Conservation (phyloP, 2,797 vertebrate genomes). For the Meriones psammophilus region DNA sequence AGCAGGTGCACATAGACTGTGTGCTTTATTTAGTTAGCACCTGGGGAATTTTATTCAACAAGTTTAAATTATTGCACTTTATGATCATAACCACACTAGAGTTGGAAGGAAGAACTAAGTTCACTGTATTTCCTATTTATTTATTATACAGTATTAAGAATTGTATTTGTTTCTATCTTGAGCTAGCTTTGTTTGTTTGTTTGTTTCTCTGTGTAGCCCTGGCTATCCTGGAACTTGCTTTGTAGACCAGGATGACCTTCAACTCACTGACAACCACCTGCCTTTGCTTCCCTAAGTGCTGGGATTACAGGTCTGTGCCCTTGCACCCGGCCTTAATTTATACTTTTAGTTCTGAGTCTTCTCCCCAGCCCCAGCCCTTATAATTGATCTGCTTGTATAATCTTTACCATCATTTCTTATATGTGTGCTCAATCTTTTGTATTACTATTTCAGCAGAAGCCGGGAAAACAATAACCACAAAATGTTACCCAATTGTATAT, state of each 20-base stretch:
- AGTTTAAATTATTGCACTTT: background rate
- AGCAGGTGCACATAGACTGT: background rate
- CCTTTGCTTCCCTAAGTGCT: background rate
- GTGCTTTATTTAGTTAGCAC: background rate
- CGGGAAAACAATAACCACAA: background rate
- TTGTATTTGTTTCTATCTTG: background rate
- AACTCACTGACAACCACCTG: background rate
- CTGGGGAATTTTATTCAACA: background rate
- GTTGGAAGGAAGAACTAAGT: background rate
- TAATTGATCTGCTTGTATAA: slow-evolving; percentile 88
- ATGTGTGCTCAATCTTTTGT: slow-evolving; percentile 83
- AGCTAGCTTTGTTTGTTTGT: too few relatives aligned
- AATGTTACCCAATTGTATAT: background rate
- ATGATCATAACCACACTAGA: background rate
- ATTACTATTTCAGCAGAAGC: background rate
- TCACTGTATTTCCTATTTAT: background rate
- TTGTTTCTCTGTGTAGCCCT: background rate
- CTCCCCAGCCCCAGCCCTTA: slow-evolving; percentile 78
- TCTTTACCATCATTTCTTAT: slow-evolving; percentile 81
- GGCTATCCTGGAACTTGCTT: background rate
- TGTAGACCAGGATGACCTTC: background rate
- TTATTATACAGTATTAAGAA: background rate
- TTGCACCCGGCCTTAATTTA: background rate
- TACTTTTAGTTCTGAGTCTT: background rate
- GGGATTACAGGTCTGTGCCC: too few relatives aligned